Evolutionary conservation across 2,888 invertebrate species (phyloP).

Genomic region (Hoplodrina ambigua): DNA sequence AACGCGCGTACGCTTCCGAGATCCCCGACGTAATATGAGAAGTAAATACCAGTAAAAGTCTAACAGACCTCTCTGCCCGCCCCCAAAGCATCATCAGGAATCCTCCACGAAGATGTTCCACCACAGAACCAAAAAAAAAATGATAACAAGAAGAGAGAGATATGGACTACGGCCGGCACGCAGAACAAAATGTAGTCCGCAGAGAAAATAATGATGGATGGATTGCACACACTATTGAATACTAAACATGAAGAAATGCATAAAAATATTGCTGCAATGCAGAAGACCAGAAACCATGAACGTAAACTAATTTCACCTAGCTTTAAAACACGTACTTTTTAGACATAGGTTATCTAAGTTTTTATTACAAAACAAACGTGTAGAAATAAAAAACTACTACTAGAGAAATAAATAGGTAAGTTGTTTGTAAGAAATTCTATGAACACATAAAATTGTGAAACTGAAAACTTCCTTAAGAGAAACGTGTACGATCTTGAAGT

Average conservation of each 20-base stretch:
- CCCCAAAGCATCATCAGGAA: no score
- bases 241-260: not conserved
- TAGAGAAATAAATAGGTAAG: not conserved
- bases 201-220: not conserved
- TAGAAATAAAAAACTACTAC: conserved; percentile 9
- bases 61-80: no score
- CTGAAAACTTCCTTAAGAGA: conserved; percentile 20
- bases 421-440: conserved; percentile 21
- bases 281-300: not conserved
- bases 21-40: no score
- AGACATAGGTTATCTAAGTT: not conserved
- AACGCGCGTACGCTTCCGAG: no score
- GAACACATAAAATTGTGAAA: conserved; percentile 18
- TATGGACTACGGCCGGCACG: not conserved
- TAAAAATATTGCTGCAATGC: not conserved
- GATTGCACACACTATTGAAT: not conserved
- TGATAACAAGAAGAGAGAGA: not conserved
- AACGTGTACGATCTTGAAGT: conserved; percentile 13
- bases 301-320: not conserved
- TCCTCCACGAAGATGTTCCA: no score
- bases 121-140: no score
- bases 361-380: conserved; percentile 14
- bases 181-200: not conserved
- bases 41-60: no score
- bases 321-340: conserved; percentile 13